Evolutionary conservation across 2,888 invertebrate species (phyloP).

Genomic region (Venusia cambrica): DNA sequence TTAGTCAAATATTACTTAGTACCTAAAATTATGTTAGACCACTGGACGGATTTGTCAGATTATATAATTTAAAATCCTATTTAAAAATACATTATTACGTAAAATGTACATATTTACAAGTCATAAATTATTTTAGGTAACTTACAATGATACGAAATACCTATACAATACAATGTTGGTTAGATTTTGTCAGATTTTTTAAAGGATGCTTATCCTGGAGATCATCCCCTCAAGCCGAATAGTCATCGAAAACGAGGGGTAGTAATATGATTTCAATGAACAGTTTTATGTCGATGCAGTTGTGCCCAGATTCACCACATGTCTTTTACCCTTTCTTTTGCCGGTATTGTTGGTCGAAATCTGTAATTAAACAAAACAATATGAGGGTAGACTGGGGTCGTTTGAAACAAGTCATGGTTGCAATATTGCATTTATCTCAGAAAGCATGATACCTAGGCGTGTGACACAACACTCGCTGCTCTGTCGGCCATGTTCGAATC

Average conservation of each 20-base stretch:
- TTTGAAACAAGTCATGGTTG: no score
- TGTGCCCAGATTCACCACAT: slow-evolving; percentile 72
- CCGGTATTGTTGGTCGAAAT: slow-evolving; percentile 71
- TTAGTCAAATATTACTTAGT: no score
- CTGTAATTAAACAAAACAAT: slow-evolving; percentile 47
- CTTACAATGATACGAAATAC: slow-evolving; percentile 5
- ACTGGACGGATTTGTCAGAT: slow-evolving; percentile 59
- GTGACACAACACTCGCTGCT: no score
- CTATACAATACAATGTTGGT: slow-evolving; percentile 1
- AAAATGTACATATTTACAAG: slow-evolving; percentile 71
- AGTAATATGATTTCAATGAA: slow-evolving; percentile 3
- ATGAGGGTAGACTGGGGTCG: no score
- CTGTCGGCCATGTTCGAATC: no score
- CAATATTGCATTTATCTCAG: no score
- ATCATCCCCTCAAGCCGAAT: slow-evolving; percentile 11
- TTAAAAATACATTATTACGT: slow-evolving; percentile 36
- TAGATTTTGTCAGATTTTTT: slow-evolving; percentile 2
- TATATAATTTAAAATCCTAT: slow-evolving; percentile 38
- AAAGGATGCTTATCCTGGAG: slow-evolving; percentile 15
- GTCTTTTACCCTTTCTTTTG: slow-evolving; percentile 76
- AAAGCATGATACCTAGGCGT: no score
- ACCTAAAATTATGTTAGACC: slow-evolving; percentile 66
- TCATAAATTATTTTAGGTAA: slow-evolving; percentile 13
- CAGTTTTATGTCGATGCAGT: slow-evolving; percentile 1
- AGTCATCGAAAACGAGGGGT: not conserved